A percentile compares a stretch with the other conserved stretches of the same genome.
Conservation (phyloP, 2,113 vertebrate species). For the Pantherophis guttatus region DNA sequence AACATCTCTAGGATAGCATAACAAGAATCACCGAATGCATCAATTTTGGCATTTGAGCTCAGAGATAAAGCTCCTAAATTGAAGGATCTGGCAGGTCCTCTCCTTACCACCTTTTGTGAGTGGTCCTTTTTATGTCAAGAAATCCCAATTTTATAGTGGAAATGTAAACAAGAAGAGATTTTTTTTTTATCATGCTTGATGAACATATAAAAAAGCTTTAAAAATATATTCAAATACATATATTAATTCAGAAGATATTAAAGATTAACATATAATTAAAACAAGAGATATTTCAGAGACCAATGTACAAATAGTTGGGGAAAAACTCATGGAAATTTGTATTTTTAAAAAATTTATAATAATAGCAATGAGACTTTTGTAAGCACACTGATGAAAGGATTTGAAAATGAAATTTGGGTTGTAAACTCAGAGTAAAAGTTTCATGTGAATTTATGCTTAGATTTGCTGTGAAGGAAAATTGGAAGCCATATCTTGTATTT, state of each 20-base stretch:
- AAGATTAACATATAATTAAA: not conserved
- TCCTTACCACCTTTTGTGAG: not conserved
- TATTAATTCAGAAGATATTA: not conserved
- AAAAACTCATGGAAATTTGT: not conserved
- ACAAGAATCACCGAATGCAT: not conserved
- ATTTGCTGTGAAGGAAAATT: not conserved
- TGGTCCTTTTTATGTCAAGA: not conserved
- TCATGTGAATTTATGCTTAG: not conserved
- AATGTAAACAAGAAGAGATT: too few relatives aligned
- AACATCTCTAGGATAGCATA: not conserved
- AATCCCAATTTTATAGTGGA: not conserved
- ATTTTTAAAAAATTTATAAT: not conserved
- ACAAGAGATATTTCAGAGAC: not conserved
- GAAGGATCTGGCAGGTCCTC: not conserved
- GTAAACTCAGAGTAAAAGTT: not conserved
- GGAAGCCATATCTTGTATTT: not conserved
- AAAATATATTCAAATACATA: too few relatives aligned
- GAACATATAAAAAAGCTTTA: too few relatives aligned
- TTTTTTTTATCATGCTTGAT: too few relatives aligned
- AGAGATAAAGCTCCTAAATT: not conserved
- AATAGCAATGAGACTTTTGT: not conserved
- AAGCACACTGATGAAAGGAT: not conserved
- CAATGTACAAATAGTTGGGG: not conserved
- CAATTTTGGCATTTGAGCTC: not conserved
- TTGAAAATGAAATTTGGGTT: not conserved